Conservation (phyloP, 2,888 invertebrate species). For the Anagyrus pseudococci region DNA sequence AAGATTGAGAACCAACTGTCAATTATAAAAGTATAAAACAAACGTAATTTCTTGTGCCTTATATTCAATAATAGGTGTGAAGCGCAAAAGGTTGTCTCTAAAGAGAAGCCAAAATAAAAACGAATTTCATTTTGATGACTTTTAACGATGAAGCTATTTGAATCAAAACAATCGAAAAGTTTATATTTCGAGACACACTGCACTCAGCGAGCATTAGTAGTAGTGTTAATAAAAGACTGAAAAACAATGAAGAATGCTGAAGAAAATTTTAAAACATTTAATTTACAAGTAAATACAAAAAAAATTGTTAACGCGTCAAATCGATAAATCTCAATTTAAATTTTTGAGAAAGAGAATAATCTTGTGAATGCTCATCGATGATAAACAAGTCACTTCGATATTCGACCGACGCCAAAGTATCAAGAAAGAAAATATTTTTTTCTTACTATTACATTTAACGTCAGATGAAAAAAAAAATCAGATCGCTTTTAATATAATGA, state of each 20-base stretch:
- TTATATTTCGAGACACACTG: conserved; percentile 20
- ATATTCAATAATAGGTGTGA: conserved; percentile 8
- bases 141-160: too few relatives aligned
- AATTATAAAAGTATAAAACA: conserved; percentile 13
- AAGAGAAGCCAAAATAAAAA: conserved; percentile 7
- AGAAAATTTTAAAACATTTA: conserved; percentile 20
- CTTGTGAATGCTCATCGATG: conserved; percentile 35
- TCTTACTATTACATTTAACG: too few relatives aligned
- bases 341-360: too few relatives aligned
- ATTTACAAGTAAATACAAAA: neutral
- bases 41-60: conserved; percentile 17
- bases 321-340: conserved; percentile 28
- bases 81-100: neutral
- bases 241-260: conserved; percentile 43
- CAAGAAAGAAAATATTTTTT: conserved; percentile 37
- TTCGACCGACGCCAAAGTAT: conserved; percentile 49
- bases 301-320: conserved; percentile 12
- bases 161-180: too few relatives aligned
- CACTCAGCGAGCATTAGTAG: too few relatives aligned
- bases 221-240: too few relatives aligned
- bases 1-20: conserved; percentile 13
- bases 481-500: conserved; percentile 49
- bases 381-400: conserved; percentile 39
- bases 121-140: conserved; percentile 5
- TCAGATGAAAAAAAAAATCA: too few relatives aligned